phyloP scores from a whole-genome alignment of 2,113 vertebrate genomes.

The Sylvilagus bachmani region DNA sequence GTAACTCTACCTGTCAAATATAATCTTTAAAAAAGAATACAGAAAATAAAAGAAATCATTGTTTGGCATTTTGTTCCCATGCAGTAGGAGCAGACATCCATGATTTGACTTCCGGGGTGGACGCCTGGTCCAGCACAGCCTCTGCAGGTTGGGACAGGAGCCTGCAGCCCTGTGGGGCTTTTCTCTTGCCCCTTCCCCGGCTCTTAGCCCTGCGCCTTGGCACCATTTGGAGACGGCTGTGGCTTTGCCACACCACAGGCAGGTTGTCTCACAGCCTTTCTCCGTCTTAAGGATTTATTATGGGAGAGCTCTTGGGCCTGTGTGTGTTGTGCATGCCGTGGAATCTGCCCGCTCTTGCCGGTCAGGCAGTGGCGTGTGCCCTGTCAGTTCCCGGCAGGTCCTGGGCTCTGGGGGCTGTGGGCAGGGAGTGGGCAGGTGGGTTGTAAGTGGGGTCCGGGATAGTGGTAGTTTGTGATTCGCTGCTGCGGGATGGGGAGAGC shows the following conservation, averaged over 20 bases:
- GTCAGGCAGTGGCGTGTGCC: background rate
- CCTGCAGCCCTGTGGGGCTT: background rate
- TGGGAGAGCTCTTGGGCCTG: background rate
- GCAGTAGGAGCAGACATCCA: background rate
- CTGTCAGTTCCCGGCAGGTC: too few species aligned
- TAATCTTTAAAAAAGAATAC: too few species aligned
- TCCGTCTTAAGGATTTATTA: background rate
- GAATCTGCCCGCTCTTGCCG: background rate
- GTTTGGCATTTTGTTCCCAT: background rate
- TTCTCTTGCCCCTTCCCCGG: background rate
- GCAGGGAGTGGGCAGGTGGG: background rate
- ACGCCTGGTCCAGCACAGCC: background rate
- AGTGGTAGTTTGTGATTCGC: background rate
- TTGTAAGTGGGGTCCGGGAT: background rate
- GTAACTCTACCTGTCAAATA: too few species aligned
- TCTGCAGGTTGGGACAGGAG: too few species aligned
- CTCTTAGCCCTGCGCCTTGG: too few species aligned
- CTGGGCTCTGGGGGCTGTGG: too few species aligned
- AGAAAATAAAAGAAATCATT: background rate
- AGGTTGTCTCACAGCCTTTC: background rate
- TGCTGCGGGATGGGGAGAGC: background rate
- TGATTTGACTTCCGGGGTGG: background rate
- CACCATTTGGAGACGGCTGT: fast-evolving
- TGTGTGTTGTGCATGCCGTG: background rate
- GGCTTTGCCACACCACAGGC: background rate